Evolutionary conservation across 2,113 vertebrate genomes (phyloP).

Genomic region (Polyodon spathula): DNA sequence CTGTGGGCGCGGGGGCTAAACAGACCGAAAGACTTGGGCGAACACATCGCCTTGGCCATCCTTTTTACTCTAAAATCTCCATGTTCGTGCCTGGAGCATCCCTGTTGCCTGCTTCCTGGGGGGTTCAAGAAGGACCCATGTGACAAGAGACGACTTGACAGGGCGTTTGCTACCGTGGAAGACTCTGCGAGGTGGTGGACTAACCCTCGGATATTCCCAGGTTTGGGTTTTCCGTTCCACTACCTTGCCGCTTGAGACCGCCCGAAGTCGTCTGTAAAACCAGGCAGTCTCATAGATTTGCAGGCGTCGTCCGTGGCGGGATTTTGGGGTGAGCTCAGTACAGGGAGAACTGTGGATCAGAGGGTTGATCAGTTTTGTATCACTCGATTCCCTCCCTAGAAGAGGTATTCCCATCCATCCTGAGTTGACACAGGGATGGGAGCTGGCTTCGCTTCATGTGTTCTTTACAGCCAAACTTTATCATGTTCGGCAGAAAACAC

Average conservation of each 20-base stretch:
- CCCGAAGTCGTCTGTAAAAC: conserved; percentile 44
- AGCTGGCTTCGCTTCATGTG: conserved; percentile 36
- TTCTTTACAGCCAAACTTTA: conserved; percentile 32
- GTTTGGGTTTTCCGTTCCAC: conserved; percentile 58
- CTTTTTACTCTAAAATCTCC: conserved; percentile 4
- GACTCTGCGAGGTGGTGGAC: conserved; percentile 55
- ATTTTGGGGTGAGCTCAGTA: conserved; percentile 45
- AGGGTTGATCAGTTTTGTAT: conserved; percentile 43
- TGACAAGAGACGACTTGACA: conserved; percentile 33
- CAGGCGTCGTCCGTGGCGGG: conserved; percentile 38
- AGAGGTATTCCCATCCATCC: conserved; percentile 39
- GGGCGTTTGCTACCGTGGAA: conserved; percentile 44
- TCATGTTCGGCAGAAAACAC: conserved; percentile 41
- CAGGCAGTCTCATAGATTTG: conserved; percentile 42
- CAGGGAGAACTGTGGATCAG: conserved; percentile 53
- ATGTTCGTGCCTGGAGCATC: conserved; percentile 9
- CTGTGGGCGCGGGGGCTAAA: neutral
- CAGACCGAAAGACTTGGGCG: too few relatives aligned
- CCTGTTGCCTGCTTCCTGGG: conserved; percentile 17
- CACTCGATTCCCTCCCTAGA: conserved; percentile 54
- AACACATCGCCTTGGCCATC: neutral
- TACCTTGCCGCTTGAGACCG: conserved; percentile 58
- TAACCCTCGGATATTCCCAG: conserved; percentile 62
- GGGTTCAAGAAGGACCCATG: conserved; percentile 33
- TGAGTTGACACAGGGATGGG: conserved; percentile 41